phyloP scores from a whole-genome alignment of 1,140 invertebrate species.

The Zelostemma sp. region DNA sequence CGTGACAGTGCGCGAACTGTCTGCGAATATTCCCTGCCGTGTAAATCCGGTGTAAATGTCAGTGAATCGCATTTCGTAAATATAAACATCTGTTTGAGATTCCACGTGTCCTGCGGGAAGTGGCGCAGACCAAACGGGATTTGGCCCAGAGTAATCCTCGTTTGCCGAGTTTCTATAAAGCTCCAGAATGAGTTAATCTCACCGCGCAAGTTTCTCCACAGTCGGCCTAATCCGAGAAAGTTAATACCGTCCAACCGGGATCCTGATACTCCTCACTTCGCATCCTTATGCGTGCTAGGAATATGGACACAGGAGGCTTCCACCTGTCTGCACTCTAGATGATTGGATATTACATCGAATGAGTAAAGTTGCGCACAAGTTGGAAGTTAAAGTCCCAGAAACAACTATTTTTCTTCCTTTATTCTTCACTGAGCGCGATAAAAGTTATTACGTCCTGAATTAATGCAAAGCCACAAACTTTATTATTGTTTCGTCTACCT shows the following conservation, averaged over 20 bases:
- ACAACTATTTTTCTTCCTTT: slow-evolving; percentile 1
- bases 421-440: background rate
- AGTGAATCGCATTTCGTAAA: slow-evolving; percentile 41
- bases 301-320: slow-evolving; percentile 35
- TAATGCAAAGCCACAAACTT: background rate
- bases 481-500: background rate
- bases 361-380: slow-evolving; percentile 6
- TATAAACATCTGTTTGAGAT: slow-evolving; percentile 60
- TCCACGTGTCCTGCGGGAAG: slow-evolving; percentile 51
- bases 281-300: slow-evolving; percentile 39
- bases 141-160: slow-evolving; percentile 51
- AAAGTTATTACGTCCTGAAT: background rate
- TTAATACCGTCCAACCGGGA: slow-evolving; percentile 53
- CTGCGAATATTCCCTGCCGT: background rate
- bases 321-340: slow-evolving; percentile 14
- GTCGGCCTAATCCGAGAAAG: slow-evolving; percentile 54
- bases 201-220: slow-evolving; percentile 53
- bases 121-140: slow-evolving; percentile 47
- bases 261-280: slow-evolving; percentile 21
- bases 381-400: background rate
- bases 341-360: slow-evolving; percentile 22
- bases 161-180: slow-evolving; percentile 57
- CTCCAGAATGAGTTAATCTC: slow-evolving; percentile 62
- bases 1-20: no score
- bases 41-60: slow-evolving; percentile 31